These are phyloP conservation scores for Drosophila maculinotata DNA, from an alignment of 2,888 invertebrate species.

Conservation along the genomic window DNA sequence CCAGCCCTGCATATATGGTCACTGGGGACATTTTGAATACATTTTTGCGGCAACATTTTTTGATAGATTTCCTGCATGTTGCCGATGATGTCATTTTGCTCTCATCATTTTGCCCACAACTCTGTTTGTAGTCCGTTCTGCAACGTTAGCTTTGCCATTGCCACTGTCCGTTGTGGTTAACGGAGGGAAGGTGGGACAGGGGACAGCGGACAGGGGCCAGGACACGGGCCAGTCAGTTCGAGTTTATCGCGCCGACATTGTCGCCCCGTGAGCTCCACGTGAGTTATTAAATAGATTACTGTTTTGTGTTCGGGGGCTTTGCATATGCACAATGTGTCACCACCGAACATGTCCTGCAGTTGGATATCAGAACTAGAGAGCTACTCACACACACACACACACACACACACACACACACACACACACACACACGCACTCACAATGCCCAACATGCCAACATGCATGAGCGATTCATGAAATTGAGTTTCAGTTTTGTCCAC, in stretches of 20 bases:
- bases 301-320: constrained; percentile 58
- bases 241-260: constrained; percentile 68
- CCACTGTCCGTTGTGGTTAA: constrained; percentile 31
- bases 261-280: constrained; percentile 57
- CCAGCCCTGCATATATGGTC: constrained; percentile 2
- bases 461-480: constrained; percentile 66
- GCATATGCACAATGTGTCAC: constrained; percentile 49
- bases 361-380: constrained; percentile 9
- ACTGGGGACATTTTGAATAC: constrained; percentile 17
- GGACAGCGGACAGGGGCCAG: constrained; percentile 4
- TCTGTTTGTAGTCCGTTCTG: constrained; percentile 16
- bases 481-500: constrained; percentile 62
- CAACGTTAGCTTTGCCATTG: constrained; percentile 34
- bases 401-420: not conserved
- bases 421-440: not conserved
- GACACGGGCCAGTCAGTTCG: constrained; percentile 31
- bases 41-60: constrained; percentile 40
- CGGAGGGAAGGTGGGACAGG: not conserved
- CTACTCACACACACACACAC: constrained; percentile 5
- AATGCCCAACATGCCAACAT: constrained; percentile 28
- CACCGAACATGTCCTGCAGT: constrained; percentile 40
- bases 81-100: constrained; percentile 33
- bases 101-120: constrained; percentile 13
- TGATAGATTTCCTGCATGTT: constrained; percentile 46
- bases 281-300: constrained; percentile 78